Conservation (phyloP, 2,797 vertebrate genomes). For the Peromyscus eremicus region DNA sequence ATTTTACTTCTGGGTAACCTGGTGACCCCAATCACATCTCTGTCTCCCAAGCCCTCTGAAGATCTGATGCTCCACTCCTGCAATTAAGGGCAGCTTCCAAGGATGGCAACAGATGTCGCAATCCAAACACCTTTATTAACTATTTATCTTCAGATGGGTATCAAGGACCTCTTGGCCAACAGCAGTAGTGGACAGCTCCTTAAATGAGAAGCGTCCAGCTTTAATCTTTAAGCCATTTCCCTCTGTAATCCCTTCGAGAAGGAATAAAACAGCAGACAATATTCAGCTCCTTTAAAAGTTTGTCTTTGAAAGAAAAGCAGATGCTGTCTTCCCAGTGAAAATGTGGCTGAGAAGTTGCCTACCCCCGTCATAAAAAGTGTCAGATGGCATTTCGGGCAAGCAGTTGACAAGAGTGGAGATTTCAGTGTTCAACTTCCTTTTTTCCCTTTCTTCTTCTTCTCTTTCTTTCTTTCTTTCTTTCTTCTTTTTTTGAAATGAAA, state of each 20-base stretch:
- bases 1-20: slow-evolving; percentile 90
- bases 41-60: slow-evolving; percentile 91
- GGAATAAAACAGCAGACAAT: slow-evolving; percentile 58
- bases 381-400: slow-evolving; percentile 1
- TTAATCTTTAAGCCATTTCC: slow-evolving; percentile 76
- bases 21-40: slow-evolving; percentile 96
- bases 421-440: neutral
- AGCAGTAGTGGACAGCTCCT: slow-evolving; percentile 68
- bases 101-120: slow-evolving; percentile 93
- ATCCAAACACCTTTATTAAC: slow-evolving; percentile 89
- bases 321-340: slow-evolving; percentile 25
- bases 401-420: slow-evolving; percentile 11
- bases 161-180: slow-evolving; percentile 52
- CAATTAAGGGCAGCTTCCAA: slow-evolving; percentile 90
- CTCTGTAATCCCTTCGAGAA: slow-evolving; percentile 38
- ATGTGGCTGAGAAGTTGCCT: neutral
- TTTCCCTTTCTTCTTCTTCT: neutral
- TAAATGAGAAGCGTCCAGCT: slow-evolving; percentile 30
- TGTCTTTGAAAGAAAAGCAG: slow-evolving; percentile 35
- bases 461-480: no score
- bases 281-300: slow-evolving; percentile 47
- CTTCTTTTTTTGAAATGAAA: neutral
- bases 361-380: neutral
- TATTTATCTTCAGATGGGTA: slow-evolving; percentile 85
- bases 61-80: slow-evolving; percentile 87